phyloP scores from a whole-genome alignment of 1,140 invertebrate species.

The Drosophila ohnishii region DNA sequence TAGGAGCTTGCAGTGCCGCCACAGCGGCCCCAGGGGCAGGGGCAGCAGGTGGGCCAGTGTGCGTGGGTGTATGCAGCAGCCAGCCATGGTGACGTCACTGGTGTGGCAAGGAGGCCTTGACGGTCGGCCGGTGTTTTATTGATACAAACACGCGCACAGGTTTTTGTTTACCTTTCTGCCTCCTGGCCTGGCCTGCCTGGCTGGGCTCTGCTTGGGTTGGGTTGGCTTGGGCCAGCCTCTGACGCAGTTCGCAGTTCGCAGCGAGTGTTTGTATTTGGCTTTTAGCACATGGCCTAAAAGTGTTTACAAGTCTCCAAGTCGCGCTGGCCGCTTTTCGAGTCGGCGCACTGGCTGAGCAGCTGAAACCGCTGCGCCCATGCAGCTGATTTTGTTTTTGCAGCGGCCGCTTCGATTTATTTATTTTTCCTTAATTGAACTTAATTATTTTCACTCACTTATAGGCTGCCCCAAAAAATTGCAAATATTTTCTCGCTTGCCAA shows the following conservation, averaged over 20 bases:
- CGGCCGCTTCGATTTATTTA: not conserved
- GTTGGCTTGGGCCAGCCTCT: constrained; percentile 22
- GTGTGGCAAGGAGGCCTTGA: constrained; percentile 33
- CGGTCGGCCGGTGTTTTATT: constrained; percentile 73
- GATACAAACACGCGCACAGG: constrained; percentile 78
- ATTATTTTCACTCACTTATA: not conserved
- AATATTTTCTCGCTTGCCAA: not conserved
- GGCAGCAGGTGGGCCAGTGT: constrained; percentile 44
- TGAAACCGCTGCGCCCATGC: constrained; percentile 42
- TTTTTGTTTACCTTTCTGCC: constrained; percentile 77
- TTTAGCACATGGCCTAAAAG: constrained; percentile 58
- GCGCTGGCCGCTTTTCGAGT: constrained; percentile 26
- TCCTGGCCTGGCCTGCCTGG: constrained; percentile 24
- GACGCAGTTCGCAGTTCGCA: constrained; percentile 44
- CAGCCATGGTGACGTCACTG: constrained; percentile 69
- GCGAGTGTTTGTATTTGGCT: constrained; percentile 19
- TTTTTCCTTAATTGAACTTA: not conserved
- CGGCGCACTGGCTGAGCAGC: constrained; percentile 38
- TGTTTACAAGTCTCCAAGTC: constrained; percentile 57
- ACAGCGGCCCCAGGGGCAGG: constrained; percentile 18
- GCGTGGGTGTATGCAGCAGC: constrained; percentile 55
- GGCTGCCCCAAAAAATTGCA: not conserved
- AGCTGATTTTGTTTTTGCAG: constrained; percentile 55
- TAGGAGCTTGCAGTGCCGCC: constrained; percentile 73
- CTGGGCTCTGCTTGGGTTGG: constrained; percentile 1